These are phyloP conservation scores for Dendrophyllia cribrosa DNA, from an alignment of 64 coral and sea anemone species.

Conservation along the genomic window DNA sequence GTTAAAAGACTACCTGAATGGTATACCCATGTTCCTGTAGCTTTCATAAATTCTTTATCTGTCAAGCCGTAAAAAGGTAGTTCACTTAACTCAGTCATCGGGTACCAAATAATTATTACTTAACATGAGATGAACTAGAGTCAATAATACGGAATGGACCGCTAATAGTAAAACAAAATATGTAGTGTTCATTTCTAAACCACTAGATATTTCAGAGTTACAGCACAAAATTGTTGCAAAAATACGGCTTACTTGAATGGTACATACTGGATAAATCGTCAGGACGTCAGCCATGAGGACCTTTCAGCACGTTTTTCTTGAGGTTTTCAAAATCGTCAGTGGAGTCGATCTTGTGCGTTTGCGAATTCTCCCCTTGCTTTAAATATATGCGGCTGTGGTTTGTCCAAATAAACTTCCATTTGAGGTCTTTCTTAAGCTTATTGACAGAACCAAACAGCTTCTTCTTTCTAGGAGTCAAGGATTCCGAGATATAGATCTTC, in stretches of 20 bases:
- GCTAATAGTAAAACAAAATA: background rate
- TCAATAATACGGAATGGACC: background rate
- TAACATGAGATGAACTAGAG: background rate
- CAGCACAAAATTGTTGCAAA: background rate
- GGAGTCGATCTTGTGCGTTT: background rate
- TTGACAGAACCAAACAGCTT: background rate
- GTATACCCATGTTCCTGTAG: constrained; percentile 8
- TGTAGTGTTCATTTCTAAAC: background rate
- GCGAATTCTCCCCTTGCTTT: background rate
- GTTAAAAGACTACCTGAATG: background rate
- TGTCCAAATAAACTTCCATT: background rate
- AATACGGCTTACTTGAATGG: background rate
- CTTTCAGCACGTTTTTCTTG: background rate
- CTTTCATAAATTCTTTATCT: background rate
- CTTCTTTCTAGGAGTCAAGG: background rate
- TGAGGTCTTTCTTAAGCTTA: background rate
- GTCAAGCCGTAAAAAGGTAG: background rate
- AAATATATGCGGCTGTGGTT: background rate
- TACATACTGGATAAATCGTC: background rate
- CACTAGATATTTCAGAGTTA: background rate
- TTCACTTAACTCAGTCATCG: background rate
- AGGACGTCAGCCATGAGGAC: background rate
- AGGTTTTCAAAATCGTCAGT: background rate
- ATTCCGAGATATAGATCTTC: background rate
- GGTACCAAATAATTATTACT: background rate